Evolutionary conservation across 2,888 invertebrate species (phyloP).

Genomic region (Pristionchus mayeri): DNA sequence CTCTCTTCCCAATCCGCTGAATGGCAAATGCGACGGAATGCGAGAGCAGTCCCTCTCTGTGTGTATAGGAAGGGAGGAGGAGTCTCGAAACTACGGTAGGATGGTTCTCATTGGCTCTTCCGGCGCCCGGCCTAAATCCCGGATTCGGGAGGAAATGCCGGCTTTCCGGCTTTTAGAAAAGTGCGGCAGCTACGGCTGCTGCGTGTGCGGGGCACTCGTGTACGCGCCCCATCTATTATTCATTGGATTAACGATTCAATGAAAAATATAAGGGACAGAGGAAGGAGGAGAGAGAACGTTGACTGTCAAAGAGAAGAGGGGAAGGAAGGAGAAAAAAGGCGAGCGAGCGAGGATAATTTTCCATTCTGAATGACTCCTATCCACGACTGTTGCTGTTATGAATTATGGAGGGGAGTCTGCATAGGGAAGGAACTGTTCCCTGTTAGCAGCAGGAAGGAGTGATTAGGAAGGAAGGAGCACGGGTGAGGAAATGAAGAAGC

Average conservation of each 20-base stretch:
- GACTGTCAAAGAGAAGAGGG: constrained; percentile 12
- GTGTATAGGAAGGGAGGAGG: constrained; percentile 24
- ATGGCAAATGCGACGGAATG: constrained; percentile 41
- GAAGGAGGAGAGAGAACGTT: constrained; percentile 24
- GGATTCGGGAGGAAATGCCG: background rate
- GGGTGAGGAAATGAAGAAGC: too few species aligned
- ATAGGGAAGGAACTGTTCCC: background rate
- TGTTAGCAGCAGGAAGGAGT: too few species aligned
- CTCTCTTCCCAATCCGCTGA: constrained; percentile 38
- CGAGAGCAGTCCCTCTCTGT: background rate
- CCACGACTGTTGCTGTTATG: constrained; percentile 20
- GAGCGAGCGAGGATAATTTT: background rate
- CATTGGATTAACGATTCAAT: constrained; percentile 48
- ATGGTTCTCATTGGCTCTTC: constrained; percentile 24
- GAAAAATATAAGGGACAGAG: constrained; percentile 30
- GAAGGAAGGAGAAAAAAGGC: constrained; percentile 30
- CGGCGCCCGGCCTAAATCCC: background rate
- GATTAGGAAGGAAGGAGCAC: too few species aligned
- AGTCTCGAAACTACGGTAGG: constrained; percentile 37
- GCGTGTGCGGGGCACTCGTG: background rate
- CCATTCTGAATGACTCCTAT: constrained; percentile 35
- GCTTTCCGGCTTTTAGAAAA: background rate
- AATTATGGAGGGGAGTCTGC: constrained; percentile 33
- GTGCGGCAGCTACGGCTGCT: background rate
- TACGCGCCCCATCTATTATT: constrained; percentile 44